Evolutionary conservation across 2,797 vertebrate species (phyloP).

Genomic region (Microchirus variegatus): DNA sequence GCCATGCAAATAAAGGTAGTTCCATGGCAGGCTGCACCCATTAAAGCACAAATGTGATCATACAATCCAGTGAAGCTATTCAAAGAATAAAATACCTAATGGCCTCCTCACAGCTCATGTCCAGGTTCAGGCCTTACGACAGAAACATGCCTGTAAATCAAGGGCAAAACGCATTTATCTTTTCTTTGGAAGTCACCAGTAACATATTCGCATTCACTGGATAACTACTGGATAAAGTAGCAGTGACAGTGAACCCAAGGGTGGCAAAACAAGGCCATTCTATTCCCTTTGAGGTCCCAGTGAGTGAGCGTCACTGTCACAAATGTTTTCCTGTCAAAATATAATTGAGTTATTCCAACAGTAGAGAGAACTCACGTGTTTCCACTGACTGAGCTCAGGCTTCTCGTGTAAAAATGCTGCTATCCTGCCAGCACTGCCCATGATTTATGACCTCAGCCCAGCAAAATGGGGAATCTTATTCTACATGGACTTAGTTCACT

Average conservation of each 20-base stretch:
- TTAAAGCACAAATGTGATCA: conserved; percentile 53
- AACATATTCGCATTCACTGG: conserved; percentile 1
- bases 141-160: conserved; percentile 1
- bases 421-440: conserved; percentile 5
- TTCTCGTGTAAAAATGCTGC: conserved; percentile 31
- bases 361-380: conserved; percentile 49
- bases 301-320: conserved; percentile 67
- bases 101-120: conserved; percentile 27
- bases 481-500: conserved; percentile 35
- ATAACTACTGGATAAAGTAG: conserved; percentile 60
- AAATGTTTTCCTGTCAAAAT: conserved; percentile 72
- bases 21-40: conserved; percentile 21
- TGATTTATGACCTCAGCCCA: conserved; percentile 43
- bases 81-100: conserved; percentile 36
- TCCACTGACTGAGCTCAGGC: conserved; percentile 44
- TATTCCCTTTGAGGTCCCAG: conserved; percentile 67
- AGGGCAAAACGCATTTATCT: neutral
- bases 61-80: conserved; percentile 39
- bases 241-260: conserved; percentile 66
- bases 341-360: conserved; percentile 62
- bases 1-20: conserved; percentile 56
- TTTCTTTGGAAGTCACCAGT: neutral
- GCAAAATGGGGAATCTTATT: conserved; percentile 50
- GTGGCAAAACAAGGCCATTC: conserved; percentile 68
- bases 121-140: conserved; percentile 8